These are phyloP conservation scores for Maccullochella peelii DNA, from an alignment of 2,113 vertebrate species.

Conservation along the genomic window DNA sequence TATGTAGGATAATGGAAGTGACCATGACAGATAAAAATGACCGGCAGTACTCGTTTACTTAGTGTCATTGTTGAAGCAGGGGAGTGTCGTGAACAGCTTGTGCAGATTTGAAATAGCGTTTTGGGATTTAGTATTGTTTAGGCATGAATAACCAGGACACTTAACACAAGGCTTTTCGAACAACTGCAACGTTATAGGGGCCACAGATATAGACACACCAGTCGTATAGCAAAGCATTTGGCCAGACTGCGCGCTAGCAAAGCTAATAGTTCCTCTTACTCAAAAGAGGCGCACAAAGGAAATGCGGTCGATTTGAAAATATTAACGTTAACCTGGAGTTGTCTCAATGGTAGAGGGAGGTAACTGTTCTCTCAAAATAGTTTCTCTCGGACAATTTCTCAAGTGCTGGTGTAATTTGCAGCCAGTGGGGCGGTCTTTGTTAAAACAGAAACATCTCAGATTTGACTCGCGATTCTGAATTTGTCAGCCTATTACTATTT, in stretches of 20 bases:
- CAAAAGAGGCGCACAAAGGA: conserved; percentile 65
- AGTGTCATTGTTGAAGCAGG: conserved; percentile 46
- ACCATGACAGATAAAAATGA: conserved; percentile 21
- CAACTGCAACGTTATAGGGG: conserved; percentile 11
- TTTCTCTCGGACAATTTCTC: rapidly evolving
- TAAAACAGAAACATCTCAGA: conserved; percentile 12
- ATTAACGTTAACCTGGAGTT: background rate
- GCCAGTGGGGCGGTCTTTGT: background rate
- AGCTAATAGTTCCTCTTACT: conserved; percentile 47
- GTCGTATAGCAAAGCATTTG: conserved; percentile 50
- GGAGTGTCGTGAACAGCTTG: background rate
- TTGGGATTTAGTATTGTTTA: conserved; percentile 1
- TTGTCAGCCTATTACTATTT: background rate
- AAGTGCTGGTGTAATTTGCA: background rate
- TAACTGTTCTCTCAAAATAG: background rate
- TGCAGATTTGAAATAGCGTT: conserved; percentile 39
- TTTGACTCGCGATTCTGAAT: conserved; percentile 3
- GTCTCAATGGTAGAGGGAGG: background rate
- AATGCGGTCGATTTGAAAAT: conserved; percentile 45
- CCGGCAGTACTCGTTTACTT: conserved; percentile 51
- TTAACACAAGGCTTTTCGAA: conserved; percentile 22
- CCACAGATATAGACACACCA: conserved; percentile 47
- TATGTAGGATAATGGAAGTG: conserved; percentile 43
- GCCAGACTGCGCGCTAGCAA: conserved; percentile 50
- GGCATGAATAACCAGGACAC: conserved; percentile 8